Base-by-base conservation (phyloP, 2,888 invertebrate genomes). In the Argyresthia goedartella region DNA sequence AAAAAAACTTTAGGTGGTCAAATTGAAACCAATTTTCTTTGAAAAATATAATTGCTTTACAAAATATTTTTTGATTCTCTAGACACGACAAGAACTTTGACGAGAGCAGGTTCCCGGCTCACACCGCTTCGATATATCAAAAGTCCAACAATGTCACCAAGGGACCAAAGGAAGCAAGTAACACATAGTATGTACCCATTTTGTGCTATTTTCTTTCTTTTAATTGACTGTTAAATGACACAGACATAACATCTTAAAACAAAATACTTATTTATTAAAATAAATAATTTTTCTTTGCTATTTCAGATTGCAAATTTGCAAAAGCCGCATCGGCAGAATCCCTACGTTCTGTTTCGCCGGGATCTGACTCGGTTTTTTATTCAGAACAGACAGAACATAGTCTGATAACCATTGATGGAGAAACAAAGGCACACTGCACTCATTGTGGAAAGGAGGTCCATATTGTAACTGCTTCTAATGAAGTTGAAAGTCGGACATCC, bases 281-380 rank as follows among this genome's bases (percentile, higher is more conserved):
- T 8, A 39, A 39, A 39, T 7, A 8, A 36, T 8, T 39, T 39
- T 8, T 4, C 8, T 39, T 39, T 11, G 39, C 39, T 8, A 49
- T 69, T 68, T 57, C 63, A 82, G 85, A 85, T 62, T 74, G 73
- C 55, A 86, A 85, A 67, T 82, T 76, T 60, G 80, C 94, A 51
- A 95, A 95, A 79, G 94, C 95, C 9, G 88, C 95, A 55, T 95
- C 95, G 61, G 94, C 94, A 47, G 96, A 96, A 78, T 95, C 95
- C 1, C 80, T 96, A 52, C 89, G 95, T 49, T 95, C 95, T n/a
- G 95, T 94, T 43, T 95, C 95, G 65, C 95, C 95, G 4, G 95
- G 96, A 25, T 95, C 95, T 58, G 95, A 96, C 75, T 95, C 94
- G 53, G 95, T 96, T 33, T 96, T 96, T 79, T 95, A 95, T 80